Conservation (phyloP, 2,888 invertebrate genomes). For the Microctonus brassicae region DNA sequence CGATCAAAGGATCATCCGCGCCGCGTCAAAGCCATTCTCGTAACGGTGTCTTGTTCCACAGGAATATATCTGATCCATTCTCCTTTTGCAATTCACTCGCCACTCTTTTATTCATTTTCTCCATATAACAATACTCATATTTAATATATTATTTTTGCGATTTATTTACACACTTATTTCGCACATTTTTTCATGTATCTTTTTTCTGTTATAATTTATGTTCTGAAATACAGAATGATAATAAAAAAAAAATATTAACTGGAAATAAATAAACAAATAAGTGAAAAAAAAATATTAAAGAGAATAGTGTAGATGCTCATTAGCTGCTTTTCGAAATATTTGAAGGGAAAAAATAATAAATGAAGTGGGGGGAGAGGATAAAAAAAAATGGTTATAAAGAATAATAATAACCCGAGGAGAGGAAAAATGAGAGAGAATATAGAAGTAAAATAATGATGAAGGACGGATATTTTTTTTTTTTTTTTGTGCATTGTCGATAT, state of each 20-base stretch:
- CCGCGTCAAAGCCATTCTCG: slow-evolving; percentile 35
- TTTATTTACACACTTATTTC: not conserved
- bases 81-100: not conserved
- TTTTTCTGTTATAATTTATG: no score
- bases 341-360: slow-evolving; percentile 17
- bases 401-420: not conserved
- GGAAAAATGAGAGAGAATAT: slow-evolving; percentile 5
- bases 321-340: slow-evolving; percentile 24
- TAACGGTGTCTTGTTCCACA: slow-evolving; percentile 29
- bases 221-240: no score
- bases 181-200: not conserved
- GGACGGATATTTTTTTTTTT: slow-evolving; percentile 20
- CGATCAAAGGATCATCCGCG: slow-evolving; percentile 37
- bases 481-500: slow-evolving; percentile 33
- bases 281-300: not conserved
- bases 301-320: slow-evolving; percentile 28
- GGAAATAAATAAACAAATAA: not conserved
- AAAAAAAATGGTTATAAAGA: slow-evolving; percentile 7
- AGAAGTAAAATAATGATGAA: slow-evolving; percentile 23
- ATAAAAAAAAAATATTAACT: no score
- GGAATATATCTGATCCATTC: slow-evolving; percentile 23
- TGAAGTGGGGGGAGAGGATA: not conserved
- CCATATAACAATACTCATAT: slow-evolving; percentile 5
- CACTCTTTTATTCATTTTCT: not conserved
- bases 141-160: not conserved